Percentiles rank a stretch among this genome's conserved stretches.
These are phyloP conservation scores for Tetragonula clypearis DNA, from an alignment of 1,140 invertebrate genomes.

Conservation along the genomic window DNA sequence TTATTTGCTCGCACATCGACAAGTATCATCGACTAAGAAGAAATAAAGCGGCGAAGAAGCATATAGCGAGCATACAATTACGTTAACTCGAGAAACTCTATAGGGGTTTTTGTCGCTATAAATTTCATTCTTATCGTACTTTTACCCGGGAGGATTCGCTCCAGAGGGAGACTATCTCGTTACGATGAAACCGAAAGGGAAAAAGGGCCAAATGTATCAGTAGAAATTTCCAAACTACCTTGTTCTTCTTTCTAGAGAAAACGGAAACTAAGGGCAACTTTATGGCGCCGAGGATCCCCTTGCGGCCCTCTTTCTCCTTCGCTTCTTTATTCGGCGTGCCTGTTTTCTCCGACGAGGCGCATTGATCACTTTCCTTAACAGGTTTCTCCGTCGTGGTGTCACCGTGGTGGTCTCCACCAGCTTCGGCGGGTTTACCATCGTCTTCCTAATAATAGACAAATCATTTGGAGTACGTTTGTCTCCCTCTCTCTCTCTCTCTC, in stretches of 20 bases:
- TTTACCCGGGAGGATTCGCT: too few relatives aligned
- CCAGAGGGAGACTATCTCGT: too few relatives aligned
- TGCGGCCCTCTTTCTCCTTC: slow-evolving; percentile 77
- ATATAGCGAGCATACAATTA: too few relatives aligned
- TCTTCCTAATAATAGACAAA: slow-evolving; percentile 75
- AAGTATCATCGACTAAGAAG: too few relatives aligned
- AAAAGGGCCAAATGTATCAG: too few relatives aligned
- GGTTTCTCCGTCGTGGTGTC: slow-evolving; percentile 57
- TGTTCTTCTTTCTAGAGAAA: slow-evolving; percentile 83
- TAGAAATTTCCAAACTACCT: slow-evolving; percentile 61
- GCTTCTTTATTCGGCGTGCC: slow-evolving; percentile 79
- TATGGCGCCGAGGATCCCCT: slow-evolving; percentile 84
- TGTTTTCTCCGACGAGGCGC: slow-evolving; percentile 79
- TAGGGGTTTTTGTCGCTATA: too few relatives aligned
- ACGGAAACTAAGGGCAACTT: slow-evolving; percentile 85
- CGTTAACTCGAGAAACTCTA: too few relatives aligned
- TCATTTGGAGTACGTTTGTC: neutral
- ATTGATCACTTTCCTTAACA: slow-evolving; percentile 78
- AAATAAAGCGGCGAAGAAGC: too few relatives aligned
- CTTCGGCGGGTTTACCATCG: slow-evolving; percentile 74
- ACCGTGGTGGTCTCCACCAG: slow-evolving; percentile 48
- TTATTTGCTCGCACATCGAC: too few relatives aligned
- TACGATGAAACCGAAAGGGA: too few relatives aligned
- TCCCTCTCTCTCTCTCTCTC: too few relatives aligned
- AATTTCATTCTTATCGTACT: too few relatives aligned